Conservation (phyloP, 2,888 invertebrate genomes). For the Spodoptera exigua region DNA sequence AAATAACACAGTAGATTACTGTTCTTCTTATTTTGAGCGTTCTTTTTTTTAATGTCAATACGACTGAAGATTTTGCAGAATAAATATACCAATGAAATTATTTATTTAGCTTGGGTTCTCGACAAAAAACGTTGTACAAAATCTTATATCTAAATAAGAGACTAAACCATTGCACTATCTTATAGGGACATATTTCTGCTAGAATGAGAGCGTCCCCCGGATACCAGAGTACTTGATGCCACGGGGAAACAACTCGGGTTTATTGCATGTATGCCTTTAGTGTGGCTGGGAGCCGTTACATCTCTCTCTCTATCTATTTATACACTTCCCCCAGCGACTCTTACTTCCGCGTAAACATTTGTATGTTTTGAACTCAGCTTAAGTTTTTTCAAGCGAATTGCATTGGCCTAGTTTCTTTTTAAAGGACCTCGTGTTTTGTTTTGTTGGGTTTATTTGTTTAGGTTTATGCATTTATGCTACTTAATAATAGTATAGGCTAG, state of each 20-base stretch:
- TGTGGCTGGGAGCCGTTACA: constrained; percentile 36
- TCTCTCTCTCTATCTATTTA: constrained; percentile 19
- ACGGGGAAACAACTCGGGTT: constrained; percentile 40
- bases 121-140: too few relatives aligned
- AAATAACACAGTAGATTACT: too few relatives aligned
- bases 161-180: constrained; percentile 24
- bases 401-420: constrained; percentile 15
- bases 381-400: constrained; percentile 21
- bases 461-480: too few relatives aligned
- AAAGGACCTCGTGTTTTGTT: neutral
- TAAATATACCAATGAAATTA: too few relatives aligned
- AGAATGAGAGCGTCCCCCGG: constrained; percentile 36
- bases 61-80: too few relatives aligned
- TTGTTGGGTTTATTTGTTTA: too few relatives aligned
- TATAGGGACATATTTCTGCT: constrained; percentile 34
- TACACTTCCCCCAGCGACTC: constrained; percentile 41
- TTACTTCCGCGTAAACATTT: constrained; percentile 36
- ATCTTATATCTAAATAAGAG: constrained; percentile 27
- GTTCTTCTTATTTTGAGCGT: too few relatives aligned
- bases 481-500: too few relatives aligned
- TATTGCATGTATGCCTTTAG: constrained; percentile 55
- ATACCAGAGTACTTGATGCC: constrained; percentile 35
- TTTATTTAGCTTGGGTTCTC: too few relatives aligned
- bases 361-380: constrained; percentile 31
- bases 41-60: too few relatives aligned